These are phyloP conservation scores for Aquatica leii DNA, from an alignment of 2,888 invertebrate genomes.

Conservation along the genomic window DNA sequence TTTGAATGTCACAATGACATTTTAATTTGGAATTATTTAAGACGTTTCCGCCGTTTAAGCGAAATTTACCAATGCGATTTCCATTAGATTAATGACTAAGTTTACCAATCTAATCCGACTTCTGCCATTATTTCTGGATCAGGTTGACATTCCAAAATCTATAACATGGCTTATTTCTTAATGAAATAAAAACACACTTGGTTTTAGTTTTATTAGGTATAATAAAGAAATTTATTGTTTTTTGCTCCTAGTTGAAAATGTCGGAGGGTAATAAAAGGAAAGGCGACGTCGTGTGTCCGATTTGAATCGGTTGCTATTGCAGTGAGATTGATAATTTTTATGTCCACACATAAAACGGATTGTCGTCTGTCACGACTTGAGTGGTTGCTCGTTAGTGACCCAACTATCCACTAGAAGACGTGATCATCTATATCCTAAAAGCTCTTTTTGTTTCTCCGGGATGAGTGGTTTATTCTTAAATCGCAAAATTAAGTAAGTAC, in stretches of 20 bases:
- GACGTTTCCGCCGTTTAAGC: conserved; percentile 41
- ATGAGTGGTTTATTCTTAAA: conserved; percentile 29
- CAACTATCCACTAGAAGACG: conserved; percentile 37
- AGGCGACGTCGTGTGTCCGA: conserved; percentile 48
- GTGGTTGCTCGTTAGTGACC: conserved; percentile 41
- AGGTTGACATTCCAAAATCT: conserved; percentile 13
- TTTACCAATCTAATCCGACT: conserved; percentile 29
- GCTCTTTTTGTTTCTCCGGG: conserved; percentile 25
- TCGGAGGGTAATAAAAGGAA: conserved; percentile 46
- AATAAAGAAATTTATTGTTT: conserved; percentile 26
- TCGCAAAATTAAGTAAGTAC: too few relatives aligned
- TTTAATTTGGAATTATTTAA: conserved; percentile 55
- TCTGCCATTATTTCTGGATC: conserved; percentile 20
- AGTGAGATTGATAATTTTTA: conserved; percentile 57
- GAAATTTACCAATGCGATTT: conserved; percentile 32
- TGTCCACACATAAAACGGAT: conserved; percentile 52
- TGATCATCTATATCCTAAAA: conserved; percentile 32
- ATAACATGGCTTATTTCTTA: background rate
- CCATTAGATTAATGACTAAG: conserved; percentile 42
- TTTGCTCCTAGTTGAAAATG: conserved; percentile 25
- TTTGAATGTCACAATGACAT: conserved; percentile 54
- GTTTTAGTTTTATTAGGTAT: too few relatives aligned
- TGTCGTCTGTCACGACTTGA: conserved; percentile 39
- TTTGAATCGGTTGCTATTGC: conserved; percentile 41
- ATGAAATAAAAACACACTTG: conserved; percentile 1